These are phyloP conservation scores for Ormia ochracea DNA, from an alignment of 2,888 invertebrate species.

Conservation along the genomic window DNA sequence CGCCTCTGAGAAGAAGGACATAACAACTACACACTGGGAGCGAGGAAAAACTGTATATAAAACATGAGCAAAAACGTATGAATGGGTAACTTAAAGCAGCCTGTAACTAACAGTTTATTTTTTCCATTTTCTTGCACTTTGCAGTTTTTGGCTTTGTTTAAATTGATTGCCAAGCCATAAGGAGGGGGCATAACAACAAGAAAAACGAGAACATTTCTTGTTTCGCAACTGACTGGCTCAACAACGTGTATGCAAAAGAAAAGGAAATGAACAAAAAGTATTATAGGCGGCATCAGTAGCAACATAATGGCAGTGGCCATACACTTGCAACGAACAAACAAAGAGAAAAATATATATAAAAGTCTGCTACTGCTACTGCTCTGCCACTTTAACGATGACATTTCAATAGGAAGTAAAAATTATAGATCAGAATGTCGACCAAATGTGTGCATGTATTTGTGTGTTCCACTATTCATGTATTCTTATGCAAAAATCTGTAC, in stretches of 20 bases:
- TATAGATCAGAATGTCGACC: conserved; percentile 50
- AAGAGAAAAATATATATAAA: not conserved
- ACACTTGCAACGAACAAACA: not conserved
- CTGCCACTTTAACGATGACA: conserved; percentile 55
- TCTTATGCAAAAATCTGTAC: not conserved
- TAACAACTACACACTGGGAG: not conserved
- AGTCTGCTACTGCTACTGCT: no score
- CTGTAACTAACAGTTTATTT: conserved; percentile 19
- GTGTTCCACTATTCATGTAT: not conserved
- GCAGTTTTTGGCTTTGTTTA: conserved; percentile 44
- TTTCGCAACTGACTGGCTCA: conserved; percentile 29
- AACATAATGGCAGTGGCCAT: not conserved
- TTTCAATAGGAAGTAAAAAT: conserved; percentile 60
- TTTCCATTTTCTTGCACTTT: not conserved
- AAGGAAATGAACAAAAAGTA: conserved; percentile 17
- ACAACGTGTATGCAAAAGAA: conserved; percentile 40
- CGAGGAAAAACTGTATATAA: not conserved
- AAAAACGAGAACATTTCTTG: not conserved
- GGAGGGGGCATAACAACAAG: not conserved
- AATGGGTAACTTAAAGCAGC: conserved; percentile 36
- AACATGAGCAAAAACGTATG: conserved; percentile 14
- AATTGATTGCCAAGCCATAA: conserved; percentile 47
- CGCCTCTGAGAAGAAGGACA: not conserved
- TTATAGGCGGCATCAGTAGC: conserved; percentile 7
- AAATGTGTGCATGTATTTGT: conserved; percentile 9